Percentiles rank a stretch among this genome's conserved stretches.
Evolutionary conservation across 2,888 invertebrate genomes (phyloP).

Genomic region (Chirona hameri): DNA sequence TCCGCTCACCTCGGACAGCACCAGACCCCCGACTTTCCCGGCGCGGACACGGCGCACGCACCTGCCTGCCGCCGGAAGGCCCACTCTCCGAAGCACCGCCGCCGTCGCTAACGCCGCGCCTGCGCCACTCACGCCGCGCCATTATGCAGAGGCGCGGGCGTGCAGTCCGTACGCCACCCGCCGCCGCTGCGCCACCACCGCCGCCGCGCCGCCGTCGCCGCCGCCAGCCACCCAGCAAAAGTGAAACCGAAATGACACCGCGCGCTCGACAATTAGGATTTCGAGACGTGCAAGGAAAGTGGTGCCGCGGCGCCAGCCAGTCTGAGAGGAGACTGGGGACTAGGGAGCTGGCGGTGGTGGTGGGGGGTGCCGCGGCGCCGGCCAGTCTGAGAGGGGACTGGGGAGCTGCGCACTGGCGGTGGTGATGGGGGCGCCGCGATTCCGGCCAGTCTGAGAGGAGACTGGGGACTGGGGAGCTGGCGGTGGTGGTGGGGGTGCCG

Average conservation of each 20-base stretch:
- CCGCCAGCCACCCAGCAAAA: not conserved
- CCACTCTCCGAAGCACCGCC: not conserved
- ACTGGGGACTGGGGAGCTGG: too few species aligned
- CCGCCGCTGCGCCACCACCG: not conserved
- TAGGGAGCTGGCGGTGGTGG: not conserved
- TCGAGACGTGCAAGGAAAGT: slow-evolving; percentile 4
- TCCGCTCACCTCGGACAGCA: too few species aligned
- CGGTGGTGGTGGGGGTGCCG: too few species aligned
- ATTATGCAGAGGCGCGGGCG: not conserved
- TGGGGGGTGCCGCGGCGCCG: not conserved
- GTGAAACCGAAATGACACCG: slow-evolving; percentile 25
- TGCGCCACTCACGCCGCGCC: not conserved
- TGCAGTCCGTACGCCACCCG: not conserved
- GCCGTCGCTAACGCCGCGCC: not conserved
- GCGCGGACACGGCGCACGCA: too few species aligned
- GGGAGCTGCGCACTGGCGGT: not conserved
- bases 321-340: not conserved
- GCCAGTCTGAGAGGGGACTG: not conserved
- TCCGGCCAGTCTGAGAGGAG: too few species aligned
- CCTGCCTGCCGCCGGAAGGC: not conserved
- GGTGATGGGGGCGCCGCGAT: not conserved
- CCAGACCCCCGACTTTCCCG: not conserved
- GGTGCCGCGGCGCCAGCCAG: not conserved
- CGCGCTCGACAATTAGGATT: not conserved
- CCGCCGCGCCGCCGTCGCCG: not conserved